Base-by-base conservation (phyloP, 2,888 invertebrate genomes). In the Cecidostiba fungosa region DNA sequence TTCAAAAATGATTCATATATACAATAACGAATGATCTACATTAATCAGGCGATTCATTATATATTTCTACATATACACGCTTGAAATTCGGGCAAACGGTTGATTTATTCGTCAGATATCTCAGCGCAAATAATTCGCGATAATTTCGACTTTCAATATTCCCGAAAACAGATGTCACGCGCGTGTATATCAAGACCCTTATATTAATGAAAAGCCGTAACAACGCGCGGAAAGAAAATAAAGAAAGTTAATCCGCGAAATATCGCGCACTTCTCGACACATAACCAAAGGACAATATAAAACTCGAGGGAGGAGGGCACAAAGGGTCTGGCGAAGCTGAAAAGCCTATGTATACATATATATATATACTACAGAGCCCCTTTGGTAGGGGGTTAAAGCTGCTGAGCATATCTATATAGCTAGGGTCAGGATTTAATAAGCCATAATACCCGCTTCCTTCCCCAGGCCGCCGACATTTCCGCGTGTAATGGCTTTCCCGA, bases 371-470 rank as follows among this genome's bases (percentile, higher is more conserved):
- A n/a, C 8, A 36, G 39, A 14, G 39, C n/a, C 23, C 29, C 50
- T 54, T n/a, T n/a, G n/a, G 2, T 3, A 26, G 54, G 47, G 3
- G 26, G 32, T 10, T 29, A 36, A 72, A 72, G 39, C 16, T 19
- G n/a, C 16, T 6, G 8, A 6, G 19, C 10, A 29, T 70, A 32
- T 36, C 16, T n/a, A 36, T 36, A 36, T n/a, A 5, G 72, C 43
- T 36, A 70, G 73, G 73, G 50, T 59, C 74, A 70, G 76, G 54
- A 85, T 85, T 85, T 85, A 85, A 85, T 85, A 85, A 85, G 80
- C 80, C 76, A 69, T 85, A 80, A 80, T 80, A 69, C 62, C 50
- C 59, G 70, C 70, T 73, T 43, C 66, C 72, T 23, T 47, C 73
- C 73, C n/a, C 32, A 26, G 12, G 62, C 29, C 29, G 62, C 10